These are phyloP conservation scores for Buteo buteo DNA, from an alignment of 2,113 vertebrate genomes.

Conservation along the genomic window DNA sequence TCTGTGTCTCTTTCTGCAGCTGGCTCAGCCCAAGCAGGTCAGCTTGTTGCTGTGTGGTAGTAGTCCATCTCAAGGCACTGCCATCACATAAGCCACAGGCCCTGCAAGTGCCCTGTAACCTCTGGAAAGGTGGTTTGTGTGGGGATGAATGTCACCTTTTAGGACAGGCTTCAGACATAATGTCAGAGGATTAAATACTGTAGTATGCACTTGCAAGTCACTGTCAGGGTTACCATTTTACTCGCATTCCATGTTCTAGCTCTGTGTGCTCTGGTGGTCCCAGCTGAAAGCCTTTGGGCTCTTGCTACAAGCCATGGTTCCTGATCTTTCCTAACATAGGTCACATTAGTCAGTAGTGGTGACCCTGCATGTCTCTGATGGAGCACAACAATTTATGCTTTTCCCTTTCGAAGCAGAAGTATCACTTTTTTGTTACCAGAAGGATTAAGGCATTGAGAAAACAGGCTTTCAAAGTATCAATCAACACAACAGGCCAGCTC, in stretches of 20 bases:
- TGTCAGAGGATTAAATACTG: neutral
- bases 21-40: neutral
- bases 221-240: neutral
- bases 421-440: neutral
- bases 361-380: neutral
- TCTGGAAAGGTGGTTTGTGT: neutral
- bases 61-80: neutral
- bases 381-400: neutral
- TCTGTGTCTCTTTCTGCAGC: neutral
- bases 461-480: neutral
- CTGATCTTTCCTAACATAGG: neutral
- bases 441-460: neutral
- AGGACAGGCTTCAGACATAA: neutral
- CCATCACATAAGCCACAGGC: neutral
- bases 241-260: neutral
- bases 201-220: neutral
- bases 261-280: neutral
- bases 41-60: neutral
- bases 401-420: neutral
- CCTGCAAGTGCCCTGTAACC: neutral
- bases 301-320: neutral
- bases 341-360: accelerated
- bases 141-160: neutral
- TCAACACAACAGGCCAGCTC: neutral
- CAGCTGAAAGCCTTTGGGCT: neutral